Evolutionary conservation across 2,888 invertebrate species (phyloP), one percentile per base, ranked within the genome.

Genomic region (Apodemia zela): DNA sequence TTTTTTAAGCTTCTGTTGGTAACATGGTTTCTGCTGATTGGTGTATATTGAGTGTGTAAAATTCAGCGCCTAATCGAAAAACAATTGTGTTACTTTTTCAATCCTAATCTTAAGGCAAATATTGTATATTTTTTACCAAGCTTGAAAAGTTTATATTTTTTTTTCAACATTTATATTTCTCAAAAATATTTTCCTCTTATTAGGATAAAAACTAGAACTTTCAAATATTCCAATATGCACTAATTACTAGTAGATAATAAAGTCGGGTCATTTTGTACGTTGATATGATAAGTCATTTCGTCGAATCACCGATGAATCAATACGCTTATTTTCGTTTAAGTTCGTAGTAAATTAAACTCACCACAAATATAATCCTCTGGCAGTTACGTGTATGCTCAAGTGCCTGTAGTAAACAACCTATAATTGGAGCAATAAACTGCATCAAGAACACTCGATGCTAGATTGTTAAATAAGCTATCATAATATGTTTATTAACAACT

Each of bases 371-470:
- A 25, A 57, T n/a, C 21, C 47, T 45, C 42, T n/a, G 8, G 58
- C 58, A 58, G 63, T 59, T 47, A 59, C 58, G 21, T 42, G 57
- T 47, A 64, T 29, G 29, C 38, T 51, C 51, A 18, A 33, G 47
- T 60, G 29, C 35, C 69, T 69, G 70, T 74, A 80, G 87, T 84
- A 84, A 88, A 87, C 81, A 87, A 89, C 86, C 87, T 84, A 78
- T 78, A 89, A 84, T 77, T 83, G 71, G 89, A 77, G 76, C 89
- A 85, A 87, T 84, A 88, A 87, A 87, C 89, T 83, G 75, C 83
- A 87, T 83, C 85, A 87, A 86, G 87, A 85, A 82, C 89, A 74
- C 71, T 71, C 78, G 79, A 84, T 79, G 78, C 75, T 76, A 75
- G 79, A 84, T 86, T 80, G 79, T 78, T 82, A 79, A 82, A 76